These are phyloP conservation scores for Lytechinus variegatus DNA, from an alignment of 35 echinoderm and acorn worm genomes.

Conservation along the genomic window DNA sequence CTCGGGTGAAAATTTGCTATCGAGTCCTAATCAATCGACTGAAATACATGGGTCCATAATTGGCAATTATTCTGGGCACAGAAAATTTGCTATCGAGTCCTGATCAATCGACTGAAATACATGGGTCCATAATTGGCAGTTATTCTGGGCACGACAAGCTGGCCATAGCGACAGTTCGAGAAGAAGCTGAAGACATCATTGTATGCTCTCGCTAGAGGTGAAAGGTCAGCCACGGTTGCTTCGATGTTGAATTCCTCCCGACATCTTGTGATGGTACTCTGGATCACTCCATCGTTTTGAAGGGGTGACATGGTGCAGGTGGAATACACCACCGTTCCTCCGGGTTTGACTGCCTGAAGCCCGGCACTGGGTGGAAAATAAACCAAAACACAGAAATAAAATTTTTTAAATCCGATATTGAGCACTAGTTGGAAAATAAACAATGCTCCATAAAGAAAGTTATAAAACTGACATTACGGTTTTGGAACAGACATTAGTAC, in stretches of 20 bases:
- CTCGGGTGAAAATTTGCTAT: neutral
- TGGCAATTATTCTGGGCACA: conserved; percentile 71
- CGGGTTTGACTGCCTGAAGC: conserved; percentile 78
- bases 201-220: conserved; percentile 69
- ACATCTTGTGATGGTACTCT: conserved; percentile 67
- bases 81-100: no score
- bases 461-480: no score
- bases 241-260: conserved; percentile 54
- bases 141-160: conserved; percentile 80
- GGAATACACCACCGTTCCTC: conserved; percentile 93
- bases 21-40: conserved; percentile 56
- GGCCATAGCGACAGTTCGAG: conserved; percentile 67
- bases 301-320: conserved; percentile 87
- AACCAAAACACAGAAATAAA: conserved; percentile 36
- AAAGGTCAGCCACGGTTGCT: conserved; percentile 81
- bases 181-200: conserved; percentile 73
- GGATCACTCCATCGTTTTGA: conserved; percentile 90
- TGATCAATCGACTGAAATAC: conserved; percentile 80
- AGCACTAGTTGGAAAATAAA: no score
- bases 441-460: no score
- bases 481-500: no score
- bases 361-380: conserved; percentile 69
- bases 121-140: conserved; percentile 91
- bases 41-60: conserved; percentile 99
- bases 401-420: no score